Evolutionary conservation across 92 coral and sea anemone genomes (phyloP).

Genomic region (Parazoanthus swiftii): DNA sequence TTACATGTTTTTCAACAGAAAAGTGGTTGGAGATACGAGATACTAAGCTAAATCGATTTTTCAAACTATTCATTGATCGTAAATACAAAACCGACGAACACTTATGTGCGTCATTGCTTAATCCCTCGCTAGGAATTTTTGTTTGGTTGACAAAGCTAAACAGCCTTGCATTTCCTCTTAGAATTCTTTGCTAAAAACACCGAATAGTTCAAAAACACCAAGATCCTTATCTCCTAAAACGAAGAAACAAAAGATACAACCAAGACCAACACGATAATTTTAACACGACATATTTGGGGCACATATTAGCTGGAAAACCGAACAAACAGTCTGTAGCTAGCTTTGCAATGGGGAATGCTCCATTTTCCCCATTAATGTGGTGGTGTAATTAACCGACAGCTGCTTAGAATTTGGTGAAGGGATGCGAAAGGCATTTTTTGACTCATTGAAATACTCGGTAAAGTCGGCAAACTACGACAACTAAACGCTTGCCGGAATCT

Average conservation of each 20-base stretch:
- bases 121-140: neutral
- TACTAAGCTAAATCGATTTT: constrained; percentile 21
- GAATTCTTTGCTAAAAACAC: constrained; percentile 19
- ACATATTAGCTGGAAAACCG: neutral
- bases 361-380: neutral
- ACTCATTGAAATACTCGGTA: neutral
- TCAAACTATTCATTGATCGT: constrained; percentile 15
- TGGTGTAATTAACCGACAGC: neutral
- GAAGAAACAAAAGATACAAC: constrained; percentile 14
- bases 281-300: neutral
- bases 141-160: neutral
- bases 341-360: neutral
- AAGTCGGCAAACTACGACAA: neutral
- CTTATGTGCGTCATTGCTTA: constrained; percentile 30
- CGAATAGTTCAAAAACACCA: neutral
- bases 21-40: constrained; percentile 24
- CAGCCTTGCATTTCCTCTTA: constrained; percentile 17
- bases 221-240: constrained; percentile 29
- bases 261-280: constrained; percentile 2
- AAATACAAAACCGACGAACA: neutral
- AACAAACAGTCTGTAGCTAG: neutral
- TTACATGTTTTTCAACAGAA: constrained; percentile 37
- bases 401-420: neutral
- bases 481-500: neutral
- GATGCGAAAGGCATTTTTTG: neutral